Evolutionary conservation across 2,113 vertebrate species (phyloP).

Genomic region (Cyprinus carpio): DNA sequence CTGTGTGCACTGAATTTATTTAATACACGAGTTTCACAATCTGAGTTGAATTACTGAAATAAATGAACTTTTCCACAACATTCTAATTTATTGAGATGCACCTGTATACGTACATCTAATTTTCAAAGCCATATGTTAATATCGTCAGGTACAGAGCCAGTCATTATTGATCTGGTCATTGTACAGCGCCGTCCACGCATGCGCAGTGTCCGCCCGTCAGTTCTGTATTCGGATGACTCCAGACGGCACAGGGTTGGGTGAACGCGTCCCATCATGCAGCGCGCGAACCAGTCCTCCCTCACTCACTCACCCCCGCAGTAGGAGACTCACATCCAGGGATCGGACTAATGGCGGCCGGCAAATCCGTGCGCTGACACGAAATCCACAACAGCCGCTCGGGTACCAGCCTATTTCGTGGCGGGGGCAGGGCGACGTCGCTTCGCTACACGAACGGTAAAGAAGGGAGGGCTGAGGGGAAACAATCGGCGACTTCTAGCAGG

Average conservation of each 20-base stretch:
- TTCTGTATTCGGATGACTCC: slow-evolving; percentile 39
- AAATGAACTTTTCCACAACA: too few species aligned
- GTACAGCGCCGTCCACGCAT: not conserved
- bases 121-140: not conserved
- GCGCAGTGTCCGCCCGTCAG: slow-evolving; percentile 15
- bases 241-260: slow-evolving; percentile 45
- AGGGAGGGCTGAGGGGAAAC: slow-evolving; percentile 46
- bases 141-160: not conserved
- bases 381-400: slow-evolving; percentile 65
- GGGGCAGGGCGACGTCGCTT: slow-evolving; percentile 34
- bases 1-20: too few species aligned
- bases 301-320: slow-evolving; percentile 58
- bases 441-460: slow-evolving; percentile 40
- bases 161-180: not conserved
- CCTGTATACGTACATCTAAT: not conserved
- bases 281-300: slow-evolving; percentile 61
- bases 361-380: slow-evolving; percentile 73
- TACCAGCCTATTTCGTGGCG: slow-evolving; percentile 50
- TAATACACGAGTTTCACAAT: too few species aligned
- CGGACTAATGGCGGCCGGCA: slow-evolving; percentile 88
- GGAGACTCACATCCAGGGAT: slow-evolving; percentile 65
- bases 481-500: slow-evolving; percentile 48
- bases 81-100: too few species aligned
- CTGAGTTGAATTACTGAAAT: too few species aligned
- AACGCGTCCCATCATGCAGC: slow-evolving; percentile 72